These are phyloP conservation scores for Phodopus roborovskii DNA, from an alignment of 2,113 vertebrate species.

Conservation along the genomic window DNA sequence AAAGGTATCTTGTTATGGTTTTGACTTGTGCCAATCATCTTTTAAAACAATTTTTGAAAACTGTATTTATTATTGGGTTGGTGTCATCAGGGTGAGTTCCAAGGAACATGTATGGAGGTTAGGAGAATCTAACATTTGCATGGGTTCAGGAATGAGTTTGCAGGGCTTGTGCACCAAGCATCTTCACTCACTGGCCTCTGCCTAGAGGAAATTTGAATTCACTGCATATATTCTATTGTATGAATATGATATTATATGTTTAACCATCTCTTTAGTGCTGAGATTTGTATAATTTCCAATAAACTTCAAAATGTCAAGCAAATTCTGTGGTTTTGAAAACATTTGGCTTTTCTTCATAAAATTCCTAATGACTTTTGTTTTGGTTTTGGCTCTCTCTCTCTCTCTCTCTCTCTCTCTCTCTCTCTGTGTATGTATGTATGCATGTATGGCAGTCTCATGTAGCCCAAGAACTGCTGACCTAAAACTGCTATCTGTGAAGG, in stretches of 20 bases:
- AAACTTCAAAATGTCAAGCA: conserved; percentile 5
- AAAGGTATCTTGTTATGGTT: neutral
- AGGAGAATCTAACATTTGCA: neutral
- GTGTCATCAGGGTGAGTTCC: neutral
- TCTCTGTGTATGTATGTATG: neutral
- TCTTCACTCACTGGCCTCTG: neutral
- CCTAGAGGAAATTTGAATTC: conserved; percentile 5
- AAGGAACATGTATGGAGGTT: neutral
- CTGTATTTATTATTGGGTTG: neutral
- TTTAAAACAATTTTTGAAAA: neutral
- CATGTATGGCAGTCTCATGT: too few relatives aligned
- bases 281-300: conserved; percentile 51
- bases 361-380: conserved; percentile 13
- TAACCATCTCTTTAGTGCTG: conserved; percentile 15
- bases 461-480: neutral
- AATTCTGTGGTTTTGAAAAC: neutral
- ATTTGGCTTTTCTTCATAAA: conserved; percentile 21
- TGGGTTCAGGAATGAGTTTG: neutral
- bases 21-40: neutral
- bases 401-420: too few relatives aligned
- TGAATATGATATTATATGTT: neutral
- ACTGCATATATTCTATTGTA: neutral
- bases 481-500: neutral
- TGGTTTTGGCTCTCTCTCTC: too few relatives aligned
- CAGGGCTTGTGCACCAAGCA: neutral